A percentile compares a stretch with the other conserved stretches of the same genome.
Evolutionary conservation across 2,113 vertebrate genomes (phyloP).

Genomic region (Melospiza georgiana): DNA sequence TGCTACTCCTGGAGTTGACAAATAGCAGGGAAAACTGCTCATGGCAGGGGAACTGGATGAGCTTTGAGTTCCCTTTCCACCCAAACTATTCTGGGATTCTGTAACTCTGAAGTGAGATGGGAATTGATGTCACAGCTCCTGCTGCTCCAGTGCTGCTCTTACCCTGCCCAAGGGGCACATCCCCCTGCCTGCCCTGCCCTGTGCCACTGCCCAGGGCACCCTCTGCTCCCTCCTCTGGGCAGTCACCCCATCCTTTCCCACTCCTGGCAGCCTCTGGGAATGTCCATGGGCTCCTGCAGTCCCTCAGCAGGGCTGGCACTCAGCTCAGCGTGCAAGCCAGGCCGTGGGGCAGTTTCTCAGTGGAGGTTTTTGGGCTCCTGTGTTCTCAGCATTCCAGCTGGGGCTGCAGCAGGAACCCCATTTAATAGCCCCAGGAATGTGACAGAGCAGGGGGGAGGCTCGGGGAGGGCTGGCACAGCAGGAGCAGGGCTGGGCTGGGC

Average conservation of each 20-base stretch:
- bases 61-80: neutral
- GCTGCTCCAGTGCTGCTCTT: neutral
- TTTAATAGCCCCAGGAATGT: neutral
- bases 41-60: accelerated
- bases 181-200: neutral
- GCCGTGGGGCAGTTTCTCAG: neutral
- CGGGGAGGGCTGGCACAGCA: neutral
- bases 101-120: neutral
- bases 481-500: neutral
- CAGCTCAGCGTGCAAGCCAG: accelerated
- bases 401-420: neutral
- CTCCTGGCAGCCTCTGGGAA: neutral
- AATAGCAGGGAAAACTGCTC: no score
- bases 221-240: neutral
- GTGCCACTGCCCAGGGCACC: neutral
- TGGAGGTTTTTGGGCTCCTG: neutral
- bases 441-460: neutral
- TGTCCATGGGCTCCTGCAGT: neutral
- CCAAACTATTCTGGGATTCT: neutral
- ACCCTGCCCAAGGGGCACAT: no score
- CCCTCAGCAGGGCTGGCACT: neutral
- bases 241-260: accelerated
- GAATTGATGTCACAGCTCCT: neutral
- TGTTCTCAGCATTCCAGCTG: neutral
- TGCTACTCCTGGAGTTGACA: no score